Evolutionary conservation across 2,888 invertebrate species (phyloP).

Genomic region (Sarcophaga rosellei): DNA sequence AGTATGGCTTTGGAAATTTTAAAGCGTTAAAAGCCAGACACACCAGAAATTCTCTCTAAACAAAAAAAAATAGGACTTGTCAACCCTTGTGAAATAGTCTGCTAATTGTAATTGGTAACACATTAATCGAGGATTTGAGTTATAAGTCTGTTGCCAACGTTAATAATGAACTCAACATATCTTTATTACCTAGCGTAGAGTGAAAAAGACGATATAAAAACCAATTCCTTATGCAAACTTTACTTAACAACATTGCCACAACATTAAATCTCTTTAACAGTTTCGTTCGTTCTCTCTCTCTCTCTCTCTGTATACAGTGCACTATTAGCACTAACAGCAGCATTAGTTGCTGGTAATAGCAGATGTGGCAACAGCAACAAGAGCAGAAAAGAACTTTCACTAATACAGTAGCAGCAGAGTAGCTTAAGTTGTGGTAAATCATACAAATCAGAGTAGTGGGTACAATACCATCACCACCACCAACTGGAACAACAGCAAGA

Average conservation of each 20-base stretch:
- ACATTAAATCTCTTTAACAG: conserved; percentile 63
- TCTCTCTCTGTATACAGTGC: neutral
- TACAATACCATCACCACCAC: neutral
- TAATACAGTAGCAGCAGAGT: conserved; percentile 29
- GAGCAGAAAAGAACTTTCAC: neutral
- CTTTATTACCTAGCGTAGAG: neutral
- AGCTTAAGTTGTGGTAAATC: conserved; percentile 21
- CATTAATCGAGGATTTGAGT: too few relatives aligned
- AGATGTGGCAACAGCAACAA: neutral
- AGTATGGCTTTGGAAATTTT: too few relatives aligned
- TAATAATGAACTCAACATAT: neutral
- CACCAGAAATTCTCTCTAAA: too few relatives aligned
- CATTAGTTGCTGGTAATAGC: neutral
- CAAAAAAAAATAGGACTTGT: too few relatives aligned
- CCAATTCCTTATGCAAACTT: conserved; percentile 53
- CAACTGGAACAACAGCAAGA: neutral
- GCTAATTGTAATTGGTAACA: too few relatives aligned
- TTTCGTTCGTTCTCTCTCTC: neutral
- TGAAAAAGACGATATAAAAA: conserved; percentile 6
- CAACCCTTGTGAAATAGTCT: too few relatives aligned
- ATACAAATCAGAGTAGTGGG: neutral
- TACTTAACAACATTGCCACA: conserved; percentile 59
- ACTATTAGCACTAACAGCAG: conserved; percentile 11
- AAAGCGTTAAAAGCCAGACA: too few relatives aligned
- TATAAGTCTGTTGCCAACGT: neutral